Evolutionary conservation across 2,888 invertebrate species (phyloP), one percentile per base, ranked within the genome.

Genomic region (Achlya flavicornis): DNA sequence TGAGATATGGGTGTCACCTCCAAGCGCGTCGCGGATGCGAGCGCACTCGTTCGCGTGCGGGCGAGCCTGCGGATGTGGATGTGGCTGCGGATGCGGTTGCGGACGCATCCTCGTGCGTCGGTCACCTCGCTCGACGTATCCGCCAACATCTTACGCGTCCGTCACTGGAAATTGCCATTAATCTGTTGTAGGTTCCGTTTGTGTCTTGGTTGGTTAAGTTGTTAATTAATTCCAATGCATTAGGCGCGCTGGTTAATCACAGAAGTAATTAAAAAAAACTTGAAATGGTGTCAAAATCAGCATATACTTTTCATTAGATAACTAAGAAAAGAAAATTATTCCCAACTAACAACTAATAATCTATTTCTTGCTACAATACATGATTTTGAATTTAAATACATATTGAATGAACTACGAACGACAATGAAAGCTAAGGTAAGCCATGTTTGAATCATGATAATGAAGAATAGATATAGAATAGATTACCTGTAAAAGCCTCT

Each of bases 141-240:
- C 88, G 86, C 90, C 89, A 93, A 67, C 88, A 88, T 8, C 92
- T 82, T 59, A 93, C 83, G 61, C 90, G 87, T 0, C 93, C 93
- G 72, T 91, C 90, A 69, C 93, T 93, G 79, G 0, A 66, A 70
- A 53, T 53, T 4, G 10, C 19, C 1, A 43, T 43, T 6, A 46
- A 1, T 5, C n/a, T 46, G 1, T n/a, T 46, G 19, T 4, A n/a
- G 4, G 7, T 48, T 48, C 16, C 16, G 43, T 48, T 16, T 5
- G 6, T 16, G 46, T 16, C 3, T 3, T 16, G n/a, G 46, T 48
- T 43, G 12, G 2, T 43, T 43, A 14, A 14, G 43, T 14, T 43
- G 43, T 38, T 38, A 38, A 7, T 43, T 12, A 14, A 43, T 43
- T 43, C 11, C 12, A 43, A 41, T 7, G 4, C 38, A 7, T 38